Evolutionary conservation across 2,113 vertebrate species (phyloP).

Genomic region (Zosterops lateralis): DNA sequence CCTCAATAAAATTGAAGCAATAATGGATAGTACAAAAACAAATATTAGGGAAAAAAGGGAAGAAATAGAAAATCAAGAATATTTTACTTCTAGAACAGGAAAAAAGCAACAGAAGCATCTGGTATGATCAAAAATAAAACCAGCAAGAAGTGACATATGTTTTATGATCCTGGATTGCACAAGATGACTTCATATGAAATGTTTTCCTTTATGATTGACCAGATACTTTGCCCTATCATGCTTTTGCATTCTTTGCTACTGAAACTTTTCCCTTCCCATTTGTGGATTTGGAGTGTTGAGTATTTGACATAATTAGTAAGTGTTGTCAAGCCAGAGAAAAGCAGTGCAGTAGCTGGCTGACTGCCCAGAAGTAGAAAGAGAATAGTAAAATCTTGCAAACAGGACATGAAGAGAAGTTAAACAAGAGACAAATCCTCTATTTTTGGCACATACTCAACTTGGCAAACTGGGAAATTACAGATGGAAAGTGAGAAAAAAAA

Average conservation of each 20-base stretch:
- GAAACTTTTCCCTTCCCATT: slow-evolving; percentile 26
- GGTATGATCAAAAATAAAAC: slow-evolving; percentile 15
- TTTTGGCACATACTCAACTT: slow-evolving; percentile 46
- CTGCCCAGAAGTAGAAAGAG: slow-evolving; percentile 51
- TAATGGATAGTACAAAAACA: not conserved
- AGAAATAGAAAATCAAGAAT: not conserved
- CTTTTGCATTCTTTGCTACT: not conserved
- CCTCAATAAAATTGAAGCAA: not conserved
- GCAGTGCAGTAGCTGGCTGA: slow-evolving; percentile 35
- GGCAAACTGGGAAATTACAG: slow-evolving; percentile 45
- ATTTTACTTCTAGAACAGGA: not conserved
- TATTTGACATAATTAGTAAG: slow-evolving; percentile 60
- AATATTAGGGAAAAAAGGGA: not conserved
- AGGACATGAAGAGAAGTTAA: slow-evolving; percentile 62
- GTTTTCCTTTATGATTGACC: slow-evolving; percentile 20
- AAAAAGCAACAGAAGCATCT: not conserved
- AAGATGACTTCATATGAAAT: not conserved
- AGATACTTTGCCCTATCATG: not conserved
- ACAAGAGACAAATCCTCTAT: slow-evolving; percentile 45
- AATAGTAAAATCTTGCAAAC: slow-evolving; percentile 63
- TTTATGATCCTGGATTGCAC: not conserved
- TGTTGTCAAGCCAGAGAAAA: slow-evolving; percentile 52
- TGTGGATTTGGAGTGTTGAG: not conserved
- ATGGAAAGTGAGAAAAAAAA: not conserved
- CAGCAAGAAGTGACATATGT: not conserved